Evolutionary conservation across 2,797 vertebrate species (phyloP).

Genomic region (Eleutherodactylus coqui): DNA sequence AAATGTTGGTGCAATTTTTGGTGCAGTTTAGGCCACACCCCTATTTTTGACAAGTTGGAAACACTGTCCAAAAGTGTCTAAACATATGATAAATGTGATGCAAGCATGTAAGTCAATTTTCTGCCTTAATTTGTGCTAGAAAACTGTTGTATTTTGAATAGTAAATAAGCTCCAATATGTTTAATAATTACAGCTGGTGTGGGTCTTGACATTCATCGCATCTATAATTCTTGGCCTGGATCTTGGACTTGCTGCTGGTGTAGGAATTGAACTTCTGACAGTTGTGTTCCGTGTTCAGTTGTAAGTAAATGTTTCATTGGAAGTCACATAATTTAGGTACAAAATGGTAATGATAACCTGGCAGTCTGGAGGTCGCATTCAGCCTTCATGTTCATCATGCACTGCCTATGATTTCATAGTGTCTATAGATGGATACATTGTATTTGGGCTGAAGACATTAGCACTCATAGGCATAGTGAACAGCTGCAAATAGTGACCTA

Average conservation of each 20-base stretch:
- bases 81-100: no score
- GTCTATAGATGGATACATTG: not conserved
- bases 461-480: no score
- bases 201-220: slow-evolving; percentile 85
- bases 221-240: slow-evolving; percentile 87
- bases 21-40: no score
- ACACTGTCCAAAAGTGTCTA: no score
- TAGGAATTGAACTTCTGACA: slow-evolving; percentile 88
- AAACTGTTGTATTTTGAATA: no score
- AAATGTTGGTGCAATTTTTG: no score
- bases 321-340: not conserved
- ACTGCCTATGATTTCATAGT: not conserved
- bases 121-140: no score
- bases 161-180: no score
- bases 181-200: slow-evolving; percentile 81
- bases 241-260: slow-evolving; percentile 84
- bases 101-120: no score
- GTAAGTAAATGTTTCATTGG: slow-evolving; percentile 78
- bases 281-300: slow-evolving; percentile 90
- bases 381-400: not conserved
- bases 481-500: no score
- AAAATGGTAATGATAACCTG: not conserved
- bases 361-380: not conserved
- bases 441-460: not conserved
- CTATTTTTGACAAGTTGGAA: no score